Evolutionary conservation across 2,797 vertebrate genomes (phyloP).

Genomic region (Neomorphus geoffroyi): DNA sequence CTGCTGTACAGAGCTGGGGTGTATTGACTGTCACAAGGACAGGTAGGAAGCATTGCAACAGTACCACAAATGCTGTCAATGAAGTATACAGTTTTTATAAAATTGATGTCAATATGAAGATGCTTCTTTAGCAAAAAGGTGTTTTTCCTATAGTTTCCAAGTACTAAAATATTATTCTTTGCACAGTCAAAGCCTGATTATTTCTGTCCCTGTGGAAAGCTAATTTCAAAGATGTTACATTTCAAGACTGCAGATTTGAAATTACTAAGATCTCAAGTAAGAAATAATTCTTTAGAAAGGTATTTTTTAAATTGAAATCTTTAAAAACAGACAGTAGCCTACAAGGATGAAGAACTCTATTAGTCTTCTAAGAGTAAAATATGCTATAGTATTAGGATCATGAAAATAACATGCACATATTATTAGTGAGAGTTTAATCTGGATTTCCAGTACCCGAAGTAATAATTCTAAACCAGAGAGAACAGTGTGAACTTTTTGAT

Average conservation of each 20-base stretch:
- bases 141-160: not conserved
- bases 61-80: not conserved
- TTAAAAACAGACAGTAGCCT: not conserved
- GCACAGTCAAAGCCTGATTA: not conserved
- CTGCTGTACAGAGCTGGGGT: fast-evolving
- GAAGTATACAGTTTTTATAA: not conserved
- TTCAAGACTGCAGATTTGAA: not conserved
- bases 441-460: not conserved
- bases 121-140: fast-evolving
- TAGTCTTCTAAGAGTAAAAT: not conserved
- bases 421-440: not conserved
- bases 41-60: not conserved
- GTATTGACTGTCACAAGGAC: not conserved
- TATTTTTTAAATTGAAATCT: not conserved
- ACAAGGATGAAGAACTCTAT: not conserved
- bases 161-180: not conserved
- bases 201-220: not conserved
- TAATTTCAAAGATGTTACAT: not conserved
- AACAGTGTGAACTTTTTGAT: not conserved
- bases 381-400: fast-evolving
- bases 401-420: not conserved
- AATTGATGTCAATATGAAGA: not conserved
- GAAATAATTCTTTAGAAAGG: not conserved
- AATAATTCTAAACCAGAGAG: not conserved
- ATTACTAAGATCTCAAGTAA: not conserved